phyloP scores from a whole-genome alignment of 2,797 vertebrate species.

The Chaetophractus vellerosus region DNA sequence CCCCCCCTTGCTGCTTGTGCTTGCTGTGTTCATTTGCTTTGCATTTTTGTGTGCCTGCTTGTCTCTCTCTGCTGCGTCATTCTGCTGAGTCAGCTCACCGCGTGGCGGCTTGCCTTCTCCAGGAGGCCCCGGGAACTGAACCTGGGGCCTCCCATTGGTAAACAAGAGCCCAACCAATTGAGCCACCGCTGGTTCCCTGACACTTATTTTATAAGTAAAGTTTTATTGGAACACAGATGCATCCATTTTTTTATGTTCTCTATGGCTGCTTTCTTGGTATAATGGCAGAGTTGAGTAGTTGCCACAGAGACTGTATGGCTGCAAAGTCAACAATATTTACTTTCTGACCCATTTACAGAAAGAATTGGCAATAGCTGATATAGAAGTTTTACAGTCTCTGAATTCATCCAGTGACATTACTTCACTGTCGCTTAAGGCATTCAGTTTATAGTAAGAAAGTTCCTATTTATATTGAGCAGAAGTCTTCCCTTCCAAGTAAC shows the following conservation, averaged over 20 bases:
- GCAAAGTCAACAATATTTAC: constrained; percentile 45
- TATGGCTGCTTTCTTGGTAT: constrained; percentile 24
- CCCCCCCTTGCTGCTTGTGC: too few relatives aligned
- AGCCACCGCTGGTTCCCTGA: too few relatives aligned
- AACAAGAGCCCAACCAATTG: too few relatives aligned
- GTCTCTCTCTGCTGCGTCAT: too few relatives aligned
- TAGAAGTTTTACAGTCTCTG: background rate
- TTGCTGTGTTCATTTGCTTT: too few relatives aligned
- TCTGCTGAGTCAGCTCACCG: too few relatives aligned
- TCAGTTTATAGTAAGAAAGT: constrained; percentile 40
- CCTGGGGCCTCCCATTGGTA: too few relatives aligned
- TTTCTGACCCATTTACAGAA: background rate
- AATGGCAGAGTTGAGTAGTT: constrained; percentile 19
- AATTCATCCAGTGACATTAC: constrained; percentile 36
- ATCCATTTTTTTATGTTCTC: constrained; percentile 54
- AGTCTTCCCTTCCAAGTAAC: constrained; percentile 39
- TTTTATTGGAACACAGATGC: constrained; percentile 47
- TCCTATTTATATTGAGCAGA: constrained; percentile 43
- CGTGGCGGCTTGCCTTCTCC: too few relatives aligned
- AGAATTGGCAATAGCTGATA: constrained; percentile 28
- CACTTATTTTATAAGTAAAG: constrained; percentile 61
- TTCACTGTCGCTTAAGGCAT: constrained; percentile 28
- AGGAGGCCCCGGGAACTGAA: too few relatives aligned
- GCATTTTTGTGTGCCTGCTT: too few relatives aligned
- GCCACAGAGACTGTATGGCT: background rate